Evolutionary conservation across 2,888 invertebrate species (phyloP).

Genomic region (Lutraria lutraria): DNA sequence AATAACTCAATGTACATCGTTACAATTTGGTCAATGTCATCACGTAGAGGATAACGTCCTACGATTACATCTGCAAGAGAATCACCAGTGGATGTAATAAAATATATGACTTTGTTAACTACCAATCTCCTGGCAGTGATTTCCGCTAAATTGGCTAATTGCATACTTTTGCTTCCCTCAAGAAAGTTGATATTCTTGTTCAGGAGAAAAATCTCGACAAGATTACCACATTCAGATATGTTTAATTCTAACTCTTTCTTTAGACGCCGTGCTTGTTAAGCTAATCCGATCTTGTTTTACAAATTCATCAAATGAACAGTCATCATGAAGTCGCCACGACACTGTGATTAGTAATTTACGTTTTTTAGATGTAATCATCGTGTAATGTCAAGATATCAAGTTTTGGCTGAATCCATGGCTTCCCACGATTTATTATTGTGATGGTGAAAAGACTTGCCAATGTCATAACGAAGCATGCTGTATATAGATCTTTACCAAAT

Average conservation of each 20-base stretch:
- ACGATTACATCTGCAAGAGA: not conserved
- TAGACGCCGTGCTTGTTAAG: not conserved
- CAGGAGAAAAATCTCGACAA: not conserved
- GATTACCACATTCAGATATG: not conserved
- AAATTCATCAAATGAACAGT: not conserved
- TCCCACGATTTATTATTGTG: not conserved
- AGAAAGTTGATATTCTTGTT: constrained; percentile 16
- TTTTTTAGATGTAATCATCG: not conserved
- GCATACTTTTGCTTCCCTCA: constrained; percentile 1
- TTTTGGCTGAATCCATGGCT: not conserved
- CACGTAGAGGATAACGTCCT: not conserved
- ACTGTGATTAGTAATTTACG: not conserved
- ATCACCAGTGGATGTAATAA: not conserved
- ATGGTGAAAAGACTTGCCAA: not conserved
- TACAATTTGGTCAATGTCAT: no score
- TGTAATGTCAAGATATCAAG: not conserved
- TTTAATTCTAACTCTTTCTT: not conserved
- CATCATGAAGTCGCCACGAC: constrained; percentile 5
- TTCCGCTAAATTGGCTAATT: constrained; percentile 13
- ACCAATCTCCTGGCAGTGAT: not conserved
- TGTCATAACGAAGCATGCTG: not conserved
- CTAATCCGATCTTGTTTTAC: not conserved
- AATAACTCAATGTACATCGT: no score
- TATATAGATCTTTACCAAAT: no score
- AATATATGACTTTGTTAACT: constrained; percentile 1